Evolutionary conservation across 2,888 invertebrate species (phyloP).

Genomic region (Lithophane ornitopus): DNA sequence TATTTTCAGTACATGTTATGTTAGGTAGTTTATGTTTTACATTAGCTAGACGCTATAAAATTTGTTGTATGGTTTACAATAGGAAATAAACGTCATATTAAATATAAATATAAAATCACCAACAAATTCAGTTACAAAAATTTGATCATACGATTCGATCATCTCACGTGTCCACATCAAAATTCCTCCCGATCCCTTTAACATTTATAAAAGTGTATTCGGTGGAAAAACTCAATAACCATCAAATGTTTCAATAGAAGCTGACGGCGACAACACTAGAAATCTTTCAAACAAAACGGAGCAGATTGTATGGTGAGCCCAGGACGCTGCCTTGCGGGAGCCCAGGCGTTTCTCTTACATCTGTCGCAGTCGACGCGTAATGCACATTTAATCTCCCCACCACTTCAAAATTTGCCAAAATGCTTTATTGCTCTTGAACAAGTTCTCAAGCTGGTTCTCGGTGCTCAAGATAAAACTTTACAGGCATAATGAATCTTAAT

Average conservation of each 20-base stretch:
- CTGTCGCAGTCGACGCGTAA: constrained; percentile 84
- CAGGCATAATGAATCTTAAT: constrained; percentile 90
- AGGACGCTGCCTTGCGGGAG: constrained; percentile 65
- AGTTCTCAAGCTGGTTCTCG: constrained; percentile 80
- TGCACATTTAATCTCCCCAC: constrained; percentile 88
- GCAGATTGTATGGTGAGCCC: constrained; percentile 64
- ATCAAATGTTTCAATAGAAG: constrained; percentile 69
- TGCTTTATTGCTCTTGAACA: constrained; percentile 89
- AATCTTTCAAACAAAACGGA: constrained; percentile 62
- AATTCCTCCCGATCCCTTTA: constrained; percentile 16
- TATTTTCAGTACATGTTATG: constrained; percentile 35
- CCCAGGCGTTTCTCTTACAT: constrained; percentile 71
- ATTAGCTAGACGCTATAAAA: neutral
- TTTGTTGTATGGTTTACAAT: neutral
- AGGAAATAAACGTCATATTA: neutral
- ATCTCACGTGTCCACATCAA: constrained; percentile 18
- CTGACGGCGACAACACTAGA: constrained; percentile 62
- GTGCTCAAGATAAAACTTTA: constrained; percentile 88
- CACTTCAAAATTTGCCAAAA: constrained; percentile 89
- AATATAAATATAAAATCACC: neutral
- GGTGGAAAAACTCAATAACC: constrained; percentile 66
- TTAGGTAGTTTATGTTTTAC: neutral
- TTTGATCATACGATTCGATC: constrained; percentile 32
- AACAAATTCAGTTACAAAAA: constrained; percentile 11
- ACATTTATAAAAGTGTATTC: constrained; percentile 56